Base-by-base conservation (phyloP, 2,113 vertebrate genomes). In the Pteruthius melanotis region DNA sequence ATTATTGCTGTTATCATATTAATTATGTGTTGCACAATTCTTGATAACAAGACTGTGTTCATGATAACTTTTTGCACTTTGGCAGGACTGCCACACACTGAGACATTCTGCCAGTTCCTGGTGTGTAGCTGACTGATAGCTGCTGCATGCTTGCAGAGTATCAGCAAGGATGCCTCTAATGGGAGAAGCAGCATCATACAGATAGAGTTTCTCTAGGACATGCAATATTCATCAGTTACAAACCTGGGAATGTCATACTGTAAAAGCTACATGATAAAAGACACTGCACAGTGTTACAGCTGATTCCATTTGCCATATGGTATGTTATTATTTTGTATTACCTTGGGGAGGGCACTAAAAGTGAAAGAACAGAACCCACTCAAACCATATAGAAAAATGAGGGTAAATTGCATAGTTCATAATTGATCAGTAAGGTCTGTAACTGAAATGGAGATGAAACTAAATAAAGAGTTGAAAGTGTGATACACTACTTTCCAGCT, bases 221-320 rank as follows among this genome's bases (percentile, higher is more conserved):
- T 95, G 81, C 61, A 95, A 70, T 94, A 94, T 95, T 95, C 57
- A 92, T 97, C 93, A 94, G 54, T 87, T 95, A 94, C 91, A 94
- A 96, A 95, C 76, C 77, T 84, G 70, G 94, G 65, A 93, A 70
- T 89, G 78, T 95, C 97, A 95, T 89, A 82, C 49, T 92, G 64
- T 94, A 89, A 96, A 93, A 89, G 61, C 60, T 79, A 28, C 40
- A 39, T 59, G 93, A 95, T 56, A 80, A 87, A 92, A 91, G 81
- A 76, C 10, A 14, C 74, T 76, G 3, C 82, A 56, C 68, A 60
- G 64, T 70, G 61, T 84, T 95, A 21, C 47, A 70, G 81, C 75
- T 94, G 93, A 96, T 95, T 92, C 91, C 61, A 83, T 97, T 94
- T 94, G 65, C 97, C 96, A 96, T 96, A 94, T 96, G 95, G 85